These are phyloP conservation scores for Lepilemur septentrionalis DNA, from an alignment of 2,797 vertebrate species.

Conservation along the genomic window DNA sequence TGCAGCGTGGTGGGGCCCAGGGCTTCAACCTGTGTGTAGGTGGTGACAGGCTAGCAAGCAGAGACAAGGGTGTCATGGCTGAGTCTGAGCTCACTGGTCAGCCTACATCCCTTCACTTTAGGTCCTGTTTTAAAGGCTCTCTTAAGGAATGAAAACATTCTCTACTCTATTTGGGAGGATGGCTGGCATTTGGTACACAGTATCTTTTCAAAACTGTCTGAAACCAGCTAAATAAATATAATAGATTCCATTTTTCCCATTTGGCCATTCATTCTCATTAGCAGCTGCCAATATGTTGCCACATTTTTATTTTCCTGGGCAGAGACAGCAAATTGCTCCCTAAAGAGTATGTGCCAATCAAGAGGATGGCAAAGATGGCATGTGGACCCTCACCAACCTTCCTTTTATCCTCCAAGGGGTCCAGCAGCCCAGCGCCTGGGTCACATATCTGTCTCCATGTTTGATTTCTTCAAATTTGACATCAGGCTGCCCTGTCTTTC, in stretches of 20 bases:
- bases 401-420: constrained; percentile 47
- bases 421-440: background rate
- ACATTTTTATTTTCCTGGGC: constrained; percentile 74
- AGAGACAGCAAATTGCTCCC: constrained; percentile 78
- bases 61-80: background rate
- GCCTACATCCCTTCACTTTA: background rate
- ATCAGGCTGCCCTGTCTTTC: constrained; percentile 52
- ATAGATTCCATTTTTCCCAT: constrained; percentile 63
- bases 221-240: constrained; percentile 51
- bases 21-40: background rate
- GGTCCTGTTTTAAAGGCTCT: constrained; percentile 13
- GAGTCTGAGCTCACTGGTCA: background rate
- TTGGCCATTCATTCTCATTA: constrained; percentile 74
- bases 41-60: background rate
- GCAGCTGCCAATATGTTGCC: constrained; percentile 71
- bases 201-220: constrained; percentile 21
- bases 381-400: constrained; percentile 29
- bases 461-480: constrained; percentile 10
- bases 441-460: constrained; percentile 6
- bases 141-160: background rate
- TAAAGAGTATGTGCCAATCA: constrained; percentile 77
- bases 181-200: background rate
- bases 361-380: constrained; percentile 57
- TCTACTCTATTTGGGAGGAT: background rate
- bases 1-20: background rate